Percentiles rank a stretch among this genome's conserved stretches.
These are phyloP conservation scores for Cephus runcator DNA, from an alignment of 2,888 invertebrate species.

Conservation along the genomic window DNA sequence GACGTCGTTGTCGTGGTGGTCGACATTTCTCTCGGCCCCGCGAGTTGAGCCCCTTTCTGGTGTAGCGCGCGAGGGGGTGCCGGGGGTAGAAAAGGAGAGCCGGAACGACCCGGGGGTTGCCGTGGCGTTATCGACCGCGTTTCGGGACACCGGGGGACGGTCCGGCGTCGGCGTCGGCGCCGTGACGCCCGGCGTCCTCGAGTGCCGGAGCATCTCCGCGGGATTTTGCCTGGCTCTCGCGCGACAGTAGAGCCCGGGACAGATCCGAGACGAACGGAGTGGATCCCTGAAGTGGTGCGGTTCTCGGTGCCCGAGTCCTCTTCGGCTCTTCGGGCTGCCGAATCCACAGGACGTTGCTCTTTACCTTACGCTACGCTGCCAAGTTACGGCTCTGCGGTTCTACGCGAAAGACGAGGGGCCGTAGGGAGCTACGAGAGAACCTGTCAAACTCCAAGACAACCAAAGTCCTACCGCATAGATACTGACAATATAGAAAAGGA, in stretches of 20 bases:
- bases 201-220: conserved; percentile 43
- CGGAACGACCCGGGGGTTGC: conserved; percentile 55
- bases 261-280: conserved; percentile 26
- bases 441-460: too few relatives aligned
- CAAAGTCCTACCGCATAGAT: too few relatives aligned
- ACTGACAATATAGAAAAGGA: too few relatives aligned
- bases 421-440: too few relatives aligned
- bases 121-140: conserved; percentile 55
- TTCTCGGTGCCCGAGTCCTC: conserved; percentile 14
- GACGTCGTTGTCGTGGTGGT: too few relatives aligned
- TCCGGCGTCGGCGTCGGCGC: conserved; percentile 29
- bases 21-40: too few relatives aligned
- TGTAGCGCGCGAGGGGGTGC: conserved; percentile 2
- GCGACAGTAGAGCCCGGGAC: conserved; percentile 55
- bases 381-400: too few relatives aligned
- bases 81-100: conserved; percentile 34
- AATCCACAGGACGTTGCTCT: too few relatives aligned
- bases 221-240: conserved; percentile 40
- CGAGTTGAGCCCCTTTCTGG: too few relatives aligned
- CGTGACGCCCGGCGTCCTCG: conserved; percentile 33
- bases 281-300: conserved; percentile 15
- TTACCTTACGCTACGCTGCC: too few relatives aligned
- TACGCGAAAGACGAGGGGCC: too few relatives aligned
- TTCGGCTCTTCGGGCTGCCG: conserved; percentile 6
- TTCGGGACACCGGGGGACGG: conserved; percentile 18